Evolutionary conservation across 2,888 invertebrate species (phyloP).

Genomic region (Ceriagrion tenellum): DNA sequence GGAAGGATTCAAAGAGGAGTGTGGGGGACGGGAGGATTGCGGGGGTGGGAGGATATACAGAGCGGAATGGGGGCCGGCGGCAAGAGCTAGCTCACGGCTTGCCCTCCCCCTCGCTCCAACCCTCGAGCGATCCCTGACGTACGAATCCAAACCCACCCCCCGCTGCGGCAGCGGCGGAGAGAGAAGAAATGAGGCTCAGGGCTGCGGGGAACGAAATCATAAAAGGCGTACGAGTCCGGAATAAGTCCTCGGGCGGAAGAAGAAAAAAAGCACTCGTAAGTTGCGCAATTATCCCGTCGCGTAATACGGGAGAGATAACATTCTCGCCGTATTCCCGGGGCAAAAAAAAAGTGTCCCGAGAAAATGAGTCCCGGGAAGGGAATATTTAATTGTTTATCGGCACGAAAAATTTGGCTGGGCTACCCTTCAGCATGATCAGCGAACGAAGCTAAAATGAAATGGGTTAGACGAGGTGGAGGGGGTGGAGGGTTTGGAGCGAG

Average conservation of each 20-base stretch:
- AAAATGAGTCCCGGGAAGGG: background rate
- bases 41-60: background rate
- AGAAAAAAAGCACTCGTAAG: background rate
- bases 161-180: background rate
- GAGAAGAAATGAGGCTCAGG: background rate
- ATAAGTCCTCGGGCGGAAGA: background rate
- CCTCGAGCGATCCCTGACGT: background rate
- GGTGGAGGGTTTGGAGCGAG: background rate
- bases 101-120: background rate
- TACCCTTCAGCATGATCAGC: constrained; percentile 44
- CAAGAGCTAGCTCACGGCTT: background rate
- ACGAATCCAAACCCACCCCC: background rate
- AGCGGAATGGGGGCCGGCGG: background rate
- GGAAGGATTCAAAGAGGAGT: background rate
- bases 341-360: background rate
- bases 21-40: background rate
- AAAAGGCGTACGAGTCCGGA: background rate
- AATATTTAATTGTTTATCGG: constrained; percentile 8
- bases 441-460: background rate
- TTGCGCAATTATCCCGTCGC: background rate
- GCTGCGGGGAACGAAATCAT: background rate
- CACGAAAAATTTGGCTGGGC: constrained; percentile 14
- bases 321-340: background rate
- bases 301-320: background rate
- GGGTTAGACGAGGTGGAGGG: background rate